phyloP scores from a whole-genome alignment of 2,113 vertebrate genomes.

The Carassius gibelio region DNA sequence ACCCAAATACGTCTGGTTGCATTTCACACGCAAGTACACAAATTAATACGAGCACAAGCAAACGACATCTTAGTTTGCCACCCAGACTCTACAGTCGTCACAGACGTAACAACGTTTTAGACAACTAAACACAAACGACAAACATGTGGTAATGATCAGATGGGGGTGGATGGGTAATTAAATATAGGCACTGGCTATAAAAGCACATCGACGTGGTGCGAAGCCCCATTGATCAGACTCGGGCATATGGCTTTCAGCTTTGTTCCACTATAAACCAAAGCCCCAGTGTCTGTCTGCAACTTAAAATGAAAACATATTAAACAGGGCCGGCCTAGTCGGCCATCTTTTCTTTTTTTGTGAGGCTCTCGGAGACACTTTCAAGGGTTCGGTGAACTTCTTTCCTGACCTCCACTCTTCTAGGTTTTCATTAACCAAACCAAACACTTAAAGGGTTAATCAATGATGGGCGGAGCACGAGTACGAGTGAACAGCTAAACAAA shows the following conservation, averaged over 20 bases:
- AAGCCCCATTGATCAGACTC: slow-evolving; percentile 31
- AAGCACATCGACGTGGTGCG: slow-evolving; percentile 29
- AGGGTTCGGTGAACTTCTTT: not conserved
- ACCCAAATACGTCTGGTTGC: slow-evolving; percentile 37
- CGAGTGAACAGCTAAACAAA: not conserved
- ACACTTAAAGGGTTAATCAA: slow-evolving; percentile 49
- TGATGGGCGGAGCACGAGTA: slow-evolving; percentile 8
- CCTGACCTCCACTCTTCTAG: not conserved
- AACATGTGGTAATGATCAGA: slow-evolving; percentile 11
- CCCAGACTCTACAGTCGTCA: not conserved
- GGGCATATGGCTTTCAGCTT: slow-evolving; percentile 35
- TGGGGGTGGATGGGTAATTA: slow-evolving; percentile 42
- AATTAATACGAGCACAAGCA: slow-evolving; percentile 37
- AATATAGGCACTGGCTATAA: slow-evolving; percentile 29
- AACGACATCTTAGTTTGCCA: slow-evolving; percentile 22
- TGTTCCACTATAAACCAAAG: slow-evolving; percentile 30
- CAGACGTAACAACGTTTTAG: not conserved
- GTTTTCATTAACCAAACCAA: slow-evolving; percentile 30
- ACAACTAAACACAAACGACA: not conserved
- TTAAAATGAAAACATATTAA: slow-evolving; percentile 38
- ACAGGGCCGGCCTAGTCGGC: slow-evolving; percentile 8
- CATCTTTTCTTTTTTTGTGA: not conserved
- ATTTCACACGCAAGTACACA: slow-evolving; percentile 43
- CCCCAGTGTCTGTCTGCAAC: slow-evolving; percentile 1
- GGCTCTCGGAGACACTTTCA: not conserved